Percentiles rank a stretch among this genome's conserved stretches.
phyloP scores from a whole-genome alignment of 2,888 invertebrate genomes.

The Nymphalis polychloros region DNA sequence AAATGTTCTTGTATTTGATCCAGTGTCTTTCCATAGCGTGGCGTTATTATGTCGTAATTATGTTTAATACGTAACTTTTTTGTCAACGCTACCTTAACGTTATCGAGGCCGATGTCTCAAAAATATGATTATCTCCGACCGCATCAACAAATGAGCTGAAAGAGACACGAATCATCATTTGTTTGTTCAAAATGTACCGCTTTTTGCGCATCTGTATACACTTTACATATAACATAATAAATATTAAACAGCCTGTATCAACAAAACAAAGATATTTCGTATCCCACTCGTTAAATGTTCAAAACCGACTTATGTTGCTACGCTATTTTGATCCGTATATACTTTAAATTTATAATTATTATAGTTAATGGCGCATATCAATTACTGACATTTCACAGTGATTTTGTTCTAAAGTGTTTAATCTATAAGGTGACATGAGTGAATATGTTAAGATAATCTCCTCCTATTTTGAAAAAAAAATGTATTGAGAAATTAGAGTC shows the following conservation, averaged over 20 bases:
- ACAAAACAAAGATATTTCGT: background rate
- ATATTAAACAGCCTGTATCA: background rate
- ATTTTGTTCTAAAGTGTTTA: too few relatives aligned
- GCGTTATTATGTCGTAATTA: background rate
- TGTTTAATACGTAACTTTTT: slow-evolving; percentile 33
- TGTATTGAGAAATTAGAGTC: too few relatives aligned
- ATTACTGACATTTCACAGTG: too few relatives aligned
- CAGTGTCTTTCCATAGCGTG: background rate
- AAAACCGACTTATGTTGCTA: too few relatives aligned
- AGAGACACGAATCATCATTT: slow-evolving; percentile 42
- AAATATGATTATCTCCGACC: slow-evolving; percentile 71
- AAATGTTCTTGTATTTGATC: too few relatives aligned
- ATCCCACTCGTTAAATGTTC: too few relatives aligned
- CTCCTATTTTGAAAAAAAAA: too few relatives aligned
- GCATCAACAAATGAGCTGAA: slow-evolving; percentile 67
- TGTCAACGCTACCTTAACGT: slow-evolving; percentile 56
- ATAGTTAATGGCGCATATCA: too few relatives aligned
- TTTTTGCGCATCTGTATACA: slow-evolving; percentile 2
- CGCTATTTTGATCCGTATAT: too few relatives aligned
- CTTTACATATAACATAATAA: slow-evolving; percentile 9
- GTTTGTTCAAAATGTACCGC: slow-evolving; percentile 32
- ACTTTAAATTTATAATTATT: too few relatives aligned
- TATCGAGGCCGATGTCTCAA: slow-evolving; percentile 72
- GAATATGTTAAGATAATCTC: too few relatives aligned
- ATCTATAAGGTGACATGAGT: too few relatives aligned